Evolutionary conservation across 2,113 vertebrate species (phyloP).

Genomic region (Rhinoderma darwinii): DNA sequence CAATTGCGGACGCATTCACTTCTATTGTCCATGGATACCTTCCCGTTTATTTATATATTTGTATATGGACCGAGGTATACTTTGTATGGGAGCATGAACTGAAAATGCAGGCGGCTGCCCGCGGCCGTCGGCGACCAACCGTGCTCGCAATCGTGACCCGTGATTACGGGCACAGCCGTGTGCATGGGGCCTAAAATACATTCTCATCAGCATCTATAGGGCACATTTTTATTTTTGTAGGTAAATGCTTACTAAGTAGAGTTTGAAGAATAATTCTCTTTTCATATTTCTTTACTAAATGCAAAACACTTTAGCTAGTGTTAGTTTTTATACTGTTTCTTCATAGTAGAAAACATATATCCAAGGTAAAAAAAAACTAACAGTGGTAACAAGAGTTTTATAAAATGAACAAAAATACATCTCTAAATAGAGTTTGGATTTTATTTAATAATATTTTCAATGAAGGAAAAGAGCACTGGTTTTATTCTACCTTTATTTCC

Average conservation of each 20-base stretch:
- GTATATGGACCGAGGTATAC: too few relatives aligned
- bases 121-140: too few relatives aligned
- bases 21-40: too few relatives aligned
- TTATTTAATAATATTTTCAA: constrained; percentile 48
- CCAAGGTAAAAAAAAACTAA: not conserved
- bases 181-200: too few relatives aligned
- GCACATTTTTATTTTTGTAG: not conserved
- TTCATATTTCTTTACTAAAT: not conserved
- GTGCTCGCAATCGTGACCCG: too few relatives aligned
- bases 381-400: not conserved
- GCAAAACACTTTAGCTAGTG: not conserved
- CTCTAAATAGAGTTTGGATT: not conserved
- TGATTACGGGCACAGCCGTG: too few relatives aligned
- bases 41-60: too few relatives aligned
- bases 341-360: constrained; percentile 43
- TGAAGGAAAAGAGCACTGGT: constrained; percentile 48
- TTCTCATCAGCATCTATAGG: not conserved
- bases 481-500: constrained; percentile 20
- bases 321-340: not conserved
- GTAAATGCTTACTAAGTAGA: too few relatives aligned
- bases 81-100: too few relatives aligned
- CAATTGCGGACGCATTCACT: too few relatives aligned
- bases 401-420: not conserved
- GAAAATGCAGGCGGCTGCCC: too few relatives aligned
- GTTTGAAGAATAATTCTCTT: not conserved